Evolutionary conservation across 2,797 vertebrate genomes (phyloP), one percentile per base, ranked within the genome.

Genomic region (Enteromius afrohamiltoni): DNA sequence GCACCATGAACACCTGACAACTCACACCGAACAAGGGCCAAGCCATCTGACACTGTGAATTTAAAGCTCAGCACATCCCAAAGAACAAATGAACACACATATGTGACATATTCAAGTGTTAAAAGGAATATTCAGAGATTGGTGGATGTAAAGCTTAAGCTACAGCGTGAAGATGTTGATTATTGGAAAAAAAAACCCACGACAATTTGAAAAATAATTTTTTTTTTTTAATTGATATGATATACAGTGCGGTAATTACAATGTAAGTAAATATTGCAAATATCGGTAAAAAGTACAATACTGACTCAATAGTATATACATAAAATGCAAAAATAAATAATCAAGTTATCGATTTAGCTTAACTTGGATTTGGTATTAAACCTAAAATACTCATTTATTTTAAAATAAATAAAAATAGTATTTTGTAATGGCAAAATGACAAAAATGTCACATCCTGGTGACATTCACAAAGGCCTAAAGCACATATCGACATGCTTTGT

Each of bases 1-100:
- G 60, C 84, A 80, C 55, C 53, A 84, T 77, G 60, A 85, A 78
- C 55, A 75, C 75, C 77, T 83, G 83, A 85, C 84, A 83, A 77
- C 76, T 83, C 73, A 16, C 23, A 85, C 74, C 68, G 75, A 82
- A 78, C 77, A 58, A 62, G 77, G 80, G 62, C 67, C 60, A 78
- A 83, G 74, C 49, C 45, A 77, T 77, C 74, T 83, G 77, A 83
- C 64, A 68, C 74, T 13, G 67, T 26, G 65, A 49, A 71, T 78
- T 83, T 78, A 60, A 29, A 60, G 31, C 73, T 77, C 62, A 77
- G 74, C 70, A 64, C 69, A 82, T 55, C 49, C 17, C 23, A 23
- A 83, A 69, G 17, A 70, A 71, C 51, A 79, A 55, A 51, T 53
- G 31, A 55, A 51, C 81, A 78, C 70, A 40, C 21, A 58, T 17